phyloP scores from a whole-genome alignment of 1,140 invertebrate species.

The Cotesia chilonis region DNA sequence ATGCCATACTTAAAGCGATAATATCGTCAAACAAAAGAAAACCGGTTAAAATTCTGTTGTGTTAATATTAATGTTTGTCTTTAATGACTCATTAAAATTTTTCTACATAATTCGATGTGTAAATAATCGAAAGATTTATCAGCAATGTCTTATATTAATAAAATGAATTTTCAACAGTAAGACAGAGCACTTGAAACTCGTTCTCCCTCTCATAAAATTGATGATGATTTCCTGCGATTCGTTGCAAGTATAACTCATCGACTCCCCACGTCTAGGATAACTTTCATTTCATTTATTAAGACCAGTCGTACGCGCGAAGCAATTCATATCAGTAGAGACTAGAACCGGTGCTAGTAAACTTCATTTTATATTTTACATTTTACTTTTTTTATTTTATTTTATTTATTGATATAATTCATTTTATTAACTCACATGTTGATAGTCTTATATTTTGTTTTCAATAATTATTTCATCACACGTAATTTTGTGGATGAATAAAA shows the following conservation, averaged over 20 bases:
- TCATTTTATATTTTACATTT: slow-evolving; percentile 10
- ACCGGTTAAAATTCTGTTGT: too few species aligned
- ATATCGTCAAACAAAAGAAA: too few species aligned
- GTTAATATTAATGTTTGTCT: too few species aligned
- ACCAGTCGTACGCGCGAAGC: slow-evolving; percentile 32
- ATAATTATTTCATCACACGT: too few species aligned
- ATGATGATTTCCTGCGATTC: slow-evolving; percentile 23
- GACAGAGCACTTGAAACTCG: neutral
- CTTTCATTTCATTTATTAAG: slow-evolving; percentile 44
- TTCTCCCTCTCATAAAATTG: slow-evolving; percentile 4
- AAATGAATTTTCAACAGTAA: slow-evolving; percentile 15
- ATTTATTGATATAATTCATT: too few species aligned
- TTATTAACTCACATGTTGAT: too few species aligned
- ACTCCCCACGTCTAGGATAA: neutral
- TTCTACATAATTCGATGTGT: too few species aligned
- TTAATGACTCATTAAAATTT: too few species aligned
- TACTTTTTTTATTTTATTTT: neutral
- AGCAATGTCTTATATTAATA: neutral
- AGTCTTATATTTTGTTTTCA: too few species aligned
- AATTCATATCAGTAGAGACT: slow-evolving; percentile 48
- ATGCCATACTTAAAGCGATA: too few species aligned
- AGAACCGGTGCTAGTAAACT: slow-evolving; percentile 27
- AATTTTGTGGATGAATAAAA: neutral
- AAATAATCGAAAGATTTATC: neutral
- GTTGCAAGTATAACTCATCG: slow-evolving; percentile 13